phyloP scores from a whole-genome alignment of 2,113 vertebrate species.

The Coryphaenoides rupestris region DNA sequence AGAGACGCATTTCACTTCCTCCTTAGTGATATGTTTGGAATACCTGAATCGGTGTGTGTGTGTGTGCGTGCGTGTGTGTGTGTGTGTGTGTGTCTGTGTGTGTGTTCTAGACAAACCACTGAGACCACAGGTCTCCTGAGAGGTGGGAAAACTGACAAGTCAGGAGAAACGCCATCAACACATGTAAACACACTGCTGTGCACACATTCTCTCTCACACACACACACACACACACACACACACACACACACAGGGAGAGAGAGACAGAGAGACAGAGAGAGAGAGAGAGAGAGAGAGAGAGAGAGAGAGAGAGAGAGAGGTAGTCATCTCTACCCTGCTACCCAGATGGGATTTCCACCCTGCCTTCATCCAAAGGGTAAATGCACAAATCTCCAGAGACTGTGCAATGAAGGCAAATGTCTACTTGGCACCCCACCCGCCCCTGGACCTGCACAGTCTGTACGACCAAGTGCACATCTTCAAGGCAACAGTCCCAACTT shows the following conservation, averaged over 20 bases:
- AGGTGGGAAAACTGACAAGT: not conserved
- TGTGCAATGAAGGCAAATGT: too few relatives aligned
- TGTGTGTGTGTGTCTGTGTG: not conserved
- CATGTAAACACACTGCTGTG: not conserved
- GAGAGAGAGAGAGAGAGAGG: too few relatives aligned
- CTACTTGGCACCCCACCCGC: too few relatives aligned
- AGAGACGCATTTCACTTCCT: not conserved
- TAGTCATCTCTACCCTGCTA: too few relatives aligned
- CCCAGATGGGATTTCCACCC: too few relatives aligned
- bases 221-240: constrained; percentile 5
- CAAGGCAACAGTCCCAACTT: too few relatives aligned
- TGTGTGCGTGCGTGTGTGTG: not conserved
- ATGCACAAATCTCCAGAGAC: too few relatives aligned
- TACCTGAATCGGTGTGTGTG: not conserved
- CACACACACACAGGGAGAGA: not conserved
- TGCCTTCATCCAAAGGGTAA: too few relatives aligned
- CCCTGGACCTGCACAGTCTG: too few relatives aligned
- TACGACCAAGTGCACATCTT: too few relatives aligned
- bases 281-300: too few relatives aligned
- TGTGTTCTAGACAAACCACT: not conserved
- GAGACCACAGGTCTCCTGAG: too few relatives aligned
- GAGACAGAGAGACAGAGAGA: not conserved
- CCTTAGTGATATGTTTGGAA: constrained; percentile 1
- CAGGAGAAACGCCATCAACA: not conserved
- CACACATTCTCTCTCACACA: not conserved